Base-by-base conservation (phyloP, 1,140 invertebrate genomes). In the Mesaphorura yosii region DNA sequence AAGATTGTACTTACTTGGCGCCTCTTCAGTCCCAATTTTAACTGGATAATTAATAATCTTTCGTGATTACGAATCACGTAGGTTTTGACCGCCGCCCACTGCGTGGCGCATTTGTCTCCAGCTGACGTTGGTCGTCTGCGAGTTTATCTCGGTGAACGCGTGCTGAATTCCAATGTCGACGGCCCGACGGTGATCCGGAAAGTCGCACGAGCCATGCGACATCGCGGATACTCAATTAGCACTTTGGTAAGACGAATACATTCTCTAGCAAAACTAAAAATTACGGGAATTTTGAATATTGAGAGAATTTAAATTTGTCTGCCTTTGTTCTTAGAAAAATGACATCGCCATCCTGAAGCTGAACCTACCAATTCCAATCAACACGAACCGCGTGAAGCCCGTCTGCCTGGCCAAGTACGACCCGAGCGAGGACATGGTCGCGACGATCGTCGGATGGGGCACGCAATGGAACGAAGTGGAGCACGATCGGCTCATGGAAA, bases 271-370 rank as follows among this genome's bases (percentile, higher is more conserved):
- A n/a, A n/a, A n/a, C n/a, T n/a, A n/a, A n/a, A n/a, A n/a, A n/a
- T n/a, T n/a, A n/a, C n/a, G n/a, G n/a, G n/a, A 17, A 17, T 23
- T 46, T 17, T 7, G 14, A 7, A 5, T 46, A 23, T 7, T 7
- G 12, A 26, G 6, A 34, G 10, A 10, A 46, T 17, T 7, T 20
- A 17, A 19, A 46, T 46, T 25, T 26, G 4, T 19, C n/a, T 14
- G 44, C 14, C 19, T 15, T 48, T 48, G 12, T 17, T 23, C 20
- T n/a, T 26, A 50, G 48, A 3, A 29, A 39, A 20, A 50, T 26
- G 48, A 50, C 23, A 39, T 50, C 17, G 48, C 31, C n/a, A 31
- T 50, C 5, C 22, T 50, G 2, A 50, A 50, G 40, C 15, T 50
- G 19, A 38, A 17, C 34, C 27, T 38, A 20, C 48, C 48, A 22